Percentiles rank a stretch among this genome's conserved stretches.
Conservation (phyloP, 1,140 invertebrate species). For the Lithobius niger region DNA sequence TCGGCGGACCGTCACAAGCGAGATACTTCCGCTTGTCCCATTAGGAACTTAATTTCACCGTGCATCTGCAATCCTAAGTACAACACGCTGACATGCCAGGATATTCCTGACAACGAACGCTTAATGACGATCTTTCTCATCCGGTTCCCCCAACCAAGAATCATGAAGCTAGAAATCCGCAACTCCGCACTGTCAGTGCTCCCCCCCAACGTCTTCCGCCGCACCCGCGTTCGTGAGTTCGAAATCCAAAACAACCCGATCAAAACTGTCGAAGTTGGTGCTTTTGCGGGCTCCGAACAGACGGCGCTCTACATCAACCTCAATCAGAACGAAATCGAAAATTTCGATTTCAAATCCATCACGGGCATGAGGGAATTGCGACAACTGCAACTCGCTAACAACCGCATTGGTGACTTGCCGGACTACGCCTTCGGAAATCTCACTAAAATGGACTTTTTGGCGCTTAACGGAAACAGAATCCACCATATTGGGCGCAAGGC, state of each 20-base stretch:
- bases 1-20: background rate
- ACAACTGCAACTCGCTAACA: constrained; percentile 2
- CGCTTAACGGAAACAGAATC: background rate
- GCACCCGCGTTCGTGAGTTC: background rate
- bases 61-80: background rate
- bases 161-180: background rate
- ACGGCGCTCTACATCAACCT: constrained; percentile 1
- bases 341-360: background rate
- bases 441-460: background rate
- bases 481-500: background rate
- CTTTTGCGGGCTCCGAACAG: constrained; percentile 1
- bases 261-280: background rate
- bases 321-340: background rate
- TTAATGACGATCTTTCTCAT: background rate
- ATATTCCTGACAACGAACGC: background rate
- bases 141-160: background rate
- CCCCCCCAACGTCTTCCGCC: background rate
- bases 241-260: background rate
- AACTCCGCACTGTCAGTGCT: background rate
- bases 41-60: background rate
- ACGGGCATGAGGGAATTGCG: background rate
- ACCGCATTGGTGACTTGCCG: background rate
- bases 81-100: background rate
- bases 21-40: background rate
- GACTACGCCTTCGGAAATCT: constrained; percentile 4